Evolutionary conservation across 2,888 invertebrate genomes (phyloP), one percentile per base, ranked within the genome.

Genomic region (Amblyjoppa proteus): DNA sequence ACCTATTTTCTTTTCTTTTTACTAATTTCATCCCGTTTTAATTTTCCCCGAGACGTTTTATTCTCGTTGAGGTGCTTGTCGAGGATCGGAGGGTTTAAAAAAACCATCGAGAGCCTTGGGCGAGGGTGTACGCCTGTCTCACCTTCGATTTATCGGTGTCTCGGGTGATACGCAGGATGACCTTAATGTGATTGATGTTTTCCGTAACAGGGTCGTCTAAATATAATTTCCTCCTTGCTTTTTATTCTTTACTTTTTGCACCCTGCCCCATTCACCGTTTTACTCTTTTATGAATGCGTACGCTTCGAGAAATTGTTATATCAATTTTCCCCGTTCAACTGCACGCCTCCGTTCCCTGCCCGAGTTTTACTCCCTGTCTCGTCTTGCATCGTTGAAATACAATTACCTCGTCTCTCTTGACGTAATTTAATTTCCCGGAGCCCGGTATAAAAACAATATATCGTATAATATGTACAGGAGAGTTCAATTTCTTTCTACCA

Each of bases 121-220:
- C 34, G 34, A 11, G 41, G 13, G 45, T 69, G 58, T 49, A 53
- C 41, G 45, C 70, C 38, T n/a, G 51, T 74, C 34, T 64, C 64
- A 58, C 71, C 82, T 82, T 82, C 82, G 82, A 71, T 77, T 82
- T 82, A 82, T 82, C 41, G 53, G 53, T 6, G 4, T 38, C 64
- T 71, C 71, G 53, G 53, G 49, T 64, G 53, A 82, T 71, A 64
- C 38, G 45, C 58, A 31, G 16, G 38, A 61, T 20, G 80, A 75
- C 69, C 69, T 34, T 49, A 68, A 41, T 41, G 28, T 45, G 58
- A 74, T 58, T 16, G 58, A 28, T 41, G 16, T 0, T 34, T 51
- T 25, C 20, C 51, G 31, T 49, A 64, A 31, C 64, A 66, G 51
- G 66, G 64, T 20, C 64, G 66, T 20, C 49, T 45, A 31, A 49